Evolutionary conservation across 2,888 invertebrate species (phyloP).

Genomic region (Panorpa germanica): DNA sequence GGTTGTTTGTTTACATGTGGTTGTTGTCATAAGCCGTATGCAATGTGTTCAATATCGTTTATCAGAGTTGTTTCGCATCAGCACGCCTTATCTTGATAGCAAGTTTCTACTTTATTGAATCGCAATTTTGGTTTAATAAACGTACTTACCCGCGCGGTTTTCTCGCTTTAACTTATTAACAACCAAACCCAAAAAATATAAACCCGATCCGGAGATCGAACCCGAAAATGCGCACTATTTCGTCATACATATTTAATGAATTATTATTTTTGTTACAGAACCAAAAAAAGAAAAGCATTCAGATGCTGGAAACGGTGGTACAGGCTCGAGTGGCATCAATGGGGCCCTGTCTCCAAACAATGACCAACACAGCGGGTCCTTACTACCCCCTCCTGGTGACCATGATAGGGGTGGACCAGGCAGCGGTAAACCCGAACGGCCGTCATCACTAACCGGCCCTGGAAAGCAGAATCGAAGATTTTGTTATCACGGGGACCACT

Average conservation of each 20-base stretch:
- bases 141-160: too few species aligned
- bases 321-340: constrained; percentile 28
- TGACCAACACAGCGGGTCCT: constrained; percentile 25
- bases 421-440: constrained; percentile 48
- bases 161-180: too few species aligned
- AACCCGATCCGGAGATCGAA: too few species aligned
- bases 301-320: constrained; percentile 35
- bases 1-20: too few species aligned
- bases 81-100: too few species aligned
- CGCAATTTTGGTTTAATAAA: too few species aligned
- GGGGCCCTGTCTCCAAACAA: constrained; percentile 42
- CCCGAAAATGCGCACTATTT: too few species aligned
- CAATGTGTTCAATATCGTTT: too few species aligned
- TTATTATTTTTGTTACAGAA: constrained; percentile 41
- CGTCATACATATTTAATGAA: constrained; percentile 5
- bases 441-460: constrained; percentile 59
- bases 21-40: too few species aligned
- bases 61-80: too few species aligned
- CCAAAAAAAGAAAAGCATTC: constrained; percentile 88
- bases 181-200: too few species aligned
- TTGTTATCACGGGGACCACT: constrained; percentile 64
- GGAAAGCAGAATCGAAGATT: constrained; percentile 57
- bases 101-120: too few species aligned
- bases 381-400: constrained; percentile 21
- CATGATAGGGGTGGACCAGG: constrained; percentile 32